Conservation (phyloP, 2,797 vertebrate genomes). For the Cossypha heuglini region DNA sequence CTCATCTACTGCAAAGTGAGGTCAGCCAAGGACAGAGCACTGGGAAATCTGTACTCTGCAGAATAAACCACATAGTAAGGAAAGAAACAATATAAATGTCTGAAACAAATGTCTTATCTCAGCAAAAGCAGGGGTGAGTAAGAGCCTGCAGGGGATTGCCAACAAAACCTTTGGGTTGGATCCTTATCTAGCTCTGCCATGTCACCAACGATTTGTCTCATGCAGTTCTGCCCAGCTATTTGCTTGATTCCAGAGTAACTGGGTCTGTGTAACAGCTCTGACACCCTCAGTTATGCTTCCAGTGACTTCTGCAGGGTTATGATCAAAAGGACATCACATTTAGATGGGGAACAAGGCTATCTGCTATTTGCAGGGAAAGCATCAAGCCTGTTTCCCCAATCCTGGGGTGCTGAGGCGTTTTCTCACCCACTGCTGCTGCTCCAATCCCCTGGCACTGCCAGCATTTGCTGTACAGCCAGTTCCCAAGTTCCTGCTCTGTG, state of each 20-base stretch:
- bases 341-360: neutral
- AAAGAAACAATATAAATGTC: conserved; percentile 25
- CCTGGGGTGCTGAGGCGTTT: neutral
- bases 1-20: neutral
- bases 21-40: neutral
- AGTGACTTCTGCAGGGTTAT: neutral
- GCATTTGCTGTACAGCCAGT: neutral
- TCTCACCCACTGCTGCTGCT: neutral
- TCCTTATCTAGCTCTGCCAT: neutral
- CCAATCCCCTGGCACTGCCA: neutral
- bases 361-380: neutral
- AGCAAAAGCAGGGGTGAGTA: conserved; percentile 31
- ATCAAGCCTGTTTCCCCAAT: neutral
- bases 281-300: neutral
- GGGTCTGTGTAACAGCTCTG: neutral
- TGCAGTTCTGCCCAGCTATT: neutral
- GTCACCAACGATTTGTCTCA: neutral
- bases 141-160: conserved; percentile 32
- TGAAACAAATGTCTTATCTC: conserved; percentile 34
- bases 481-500: neutral
- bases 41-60: neutral
- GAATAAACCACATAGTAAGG: neutral
- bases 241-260: neutral
- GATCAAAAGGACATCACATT: neutral
- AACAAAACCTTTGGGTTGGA: conserved; percentile 14